Evolutionary conservation across 2,888 invertebrate species (phyloP).

Genomic region (Lacanobia wlatinum): DNA sequence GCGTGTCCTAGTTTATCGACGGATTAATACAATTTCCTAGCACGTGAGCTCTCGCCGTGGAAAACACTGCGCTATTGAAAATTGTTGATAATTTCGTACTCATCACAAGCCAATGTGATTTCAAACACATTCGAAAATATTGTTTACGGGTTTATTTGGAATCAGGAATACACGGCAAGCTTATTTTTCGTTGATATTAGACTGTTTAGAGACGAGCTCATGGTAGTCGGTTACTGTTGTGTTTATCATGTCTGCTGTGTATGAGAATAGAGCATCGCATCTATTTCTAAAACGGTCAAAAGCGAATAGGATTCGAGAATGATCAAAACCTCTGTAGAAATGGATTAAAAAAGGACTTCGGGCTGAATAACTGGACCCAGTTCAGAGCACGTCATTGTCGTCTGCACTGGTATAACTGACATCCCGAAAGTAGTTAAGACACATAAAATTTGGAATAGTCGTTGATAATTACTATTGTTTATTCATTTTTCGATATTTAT

Average conservation of each 20-base stretch:
- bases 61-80: constrained; percentile 68
- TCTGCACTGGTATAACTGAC: not conserved
- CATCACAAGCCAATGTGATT: constrained; percentile 58
- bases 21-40: constrained; percentile 72
- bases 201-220: not conserved
- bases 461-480: not conserved
- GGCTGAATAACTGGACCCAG: not conserved
- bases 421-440: not conserved
- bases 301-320: not conserved
- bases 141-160: constrained; percentile 31
- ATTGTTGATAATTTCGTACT: constrained; percentile 61
- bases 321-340: not conserved
- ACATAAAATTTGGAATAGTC: not conserved
- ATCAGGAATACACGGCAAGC: no score
- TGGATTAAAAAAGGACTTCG: not conserved
- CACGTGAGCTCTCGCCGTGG: constrained; percentile 63
- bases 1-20: constrained; percentile 71
- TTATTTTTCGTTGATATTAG: constrained; percentile 15
- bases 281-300: constrained; percentile 21
- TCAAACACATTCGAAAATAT: constrained; percentile 45
- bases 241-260: constrained; percentile 12
- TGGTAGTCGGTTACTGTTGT: not conserved
- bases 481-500: no score
- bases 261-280: constrained; percentile 12
- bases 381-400: not conserved